Conservation (phyloP, 1,140 invertebrate species). For the Drosophila suzukii region DNA sequence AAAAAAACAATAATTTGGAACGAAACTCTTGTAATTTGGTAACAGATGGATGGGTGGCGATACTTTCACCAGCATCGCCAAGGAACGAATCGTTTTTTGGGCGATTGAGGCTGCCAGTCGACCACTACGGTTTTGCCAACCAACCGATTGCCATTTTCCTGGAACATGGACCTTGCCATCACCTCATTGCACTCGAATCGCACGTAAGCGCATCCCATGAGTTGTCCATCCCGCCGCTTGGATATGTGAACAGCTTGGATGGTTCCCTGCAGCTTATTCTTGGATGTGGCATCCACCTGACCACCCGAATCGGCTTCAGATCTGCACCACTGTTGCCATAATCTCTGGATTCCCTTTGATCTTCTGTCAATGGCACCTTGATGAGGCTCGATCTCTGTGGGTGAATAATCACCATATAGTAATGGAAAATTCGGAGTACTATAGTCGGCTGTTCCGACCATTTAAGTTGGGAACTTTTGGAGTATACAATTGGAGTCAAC, state of each 20-base stretch:
- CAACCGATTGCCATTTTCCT: slow-evolving; percentile 13
- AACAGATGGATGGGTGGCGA: not conserved
- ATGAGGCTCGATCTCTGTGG: slow-evolving; percentile 1
- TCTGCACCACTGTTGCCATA: slow-evolving; percentile 41
- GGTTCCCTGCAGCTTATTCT: slow-evolving; percentile 29
- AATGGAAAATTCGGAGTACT: not conserved
- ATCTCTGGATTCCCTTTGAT: slow-evolving; percentile 7
- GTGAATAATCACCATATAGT: not conserved
- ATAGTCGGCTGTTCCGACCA: not conserved
- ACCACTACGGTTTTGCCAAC: slow-evolving; percentile 30
- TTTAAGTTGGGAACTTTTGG: not conserved
- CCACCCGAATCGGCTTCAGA: not conserved
- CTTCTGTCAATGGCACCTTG: not conserved
- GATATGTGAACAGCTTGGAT: slow-evolving; percentile 45
- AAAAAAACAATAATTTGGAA: slow-evolving; percentile 46
- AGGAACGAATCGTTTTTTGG: slow-evolving; percentile 7
- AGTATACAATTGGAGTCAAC: no score
- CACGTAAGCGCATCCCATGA: slow-evolving; percentile 49
- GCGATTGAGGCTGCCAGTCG: slow-evolving; percentile 35
- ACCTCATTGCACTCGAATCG: slow-evolving; percentile 36
- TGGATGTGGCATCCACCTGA: not conserved
- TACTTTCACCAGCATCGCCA: slow-evolving; percentile 52
- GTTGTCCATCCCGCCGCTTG: slow-evolving; percentile 38
- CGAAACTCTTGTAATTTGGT: not conserved
- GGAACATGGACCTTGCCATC: slow-evolving; percentile 32